A percentile compares a stretch with the other conserved stretches of the same genome.
Evolutionary conservation across 2,888 invertebrate genomes (phyloP).

Genomic region (Vanessa cardui): DNA sequence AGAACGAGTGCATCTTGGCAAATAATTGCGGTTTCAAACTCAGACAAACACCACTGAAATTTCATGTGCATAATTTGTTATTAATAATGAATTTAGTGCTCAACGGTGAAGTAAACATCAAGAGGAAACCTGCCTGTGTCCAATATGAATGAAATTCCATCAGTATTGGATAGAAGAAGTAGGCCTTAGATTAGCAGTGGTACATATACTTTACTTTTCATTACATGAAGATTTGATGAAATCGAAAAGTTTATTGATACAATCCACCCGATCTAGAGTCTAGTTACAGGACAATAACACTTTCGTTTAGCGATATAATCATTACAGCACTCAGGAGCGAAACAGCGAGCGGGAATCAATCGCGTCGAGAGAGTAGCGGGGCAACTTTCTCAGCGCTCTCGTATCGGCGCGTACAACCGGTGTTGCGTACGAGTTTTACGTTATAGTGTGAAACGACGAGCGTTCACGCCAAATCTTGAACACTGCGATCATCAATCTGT

Average conservation of each 20-base stretch:
- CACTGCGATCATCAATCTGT: neutral
- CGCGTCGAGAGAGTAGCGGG: constrained; percentile 63
- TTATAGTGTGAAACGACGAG: constrained; percentile 21
- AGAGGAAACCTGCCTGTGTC: no score
- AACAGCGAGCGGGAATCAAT: constrained; percentile 59
- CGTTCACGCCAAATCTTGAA: neutral
- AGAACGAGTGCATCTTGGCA: no score
- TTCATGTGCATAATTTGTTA: no score
- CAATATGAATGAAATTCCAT: no score
- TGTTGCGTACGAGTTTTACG: constrained; percentile 21
- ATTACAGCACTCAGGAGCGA: constrained; percentile 47
- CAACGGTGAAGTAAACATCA: no score
- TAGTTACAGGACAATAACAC: constrained; percentile 34
- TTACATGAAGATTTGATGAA: neutral
- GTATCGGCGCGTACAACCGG: constrained; percentile 48
- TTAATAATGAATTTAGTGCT: no score
- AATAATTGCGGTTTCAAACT: no score
- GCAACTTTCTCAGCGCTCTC: constrained; percentile 75
- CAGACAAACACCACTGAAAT: no score
- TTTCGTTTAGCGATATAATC: constrained; percentile 43
- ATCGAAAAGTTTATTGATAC: constrained; percentile 3
- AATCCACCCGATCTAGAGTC: neutral
- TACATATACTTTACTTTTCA: no score
- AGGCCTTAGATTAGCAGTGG: no score
- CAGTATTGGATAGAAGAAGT: no score